phyloP scores from a whole-genome alignment of 2,888 invertebrate species.

The Eudemis profundana region DNA sequence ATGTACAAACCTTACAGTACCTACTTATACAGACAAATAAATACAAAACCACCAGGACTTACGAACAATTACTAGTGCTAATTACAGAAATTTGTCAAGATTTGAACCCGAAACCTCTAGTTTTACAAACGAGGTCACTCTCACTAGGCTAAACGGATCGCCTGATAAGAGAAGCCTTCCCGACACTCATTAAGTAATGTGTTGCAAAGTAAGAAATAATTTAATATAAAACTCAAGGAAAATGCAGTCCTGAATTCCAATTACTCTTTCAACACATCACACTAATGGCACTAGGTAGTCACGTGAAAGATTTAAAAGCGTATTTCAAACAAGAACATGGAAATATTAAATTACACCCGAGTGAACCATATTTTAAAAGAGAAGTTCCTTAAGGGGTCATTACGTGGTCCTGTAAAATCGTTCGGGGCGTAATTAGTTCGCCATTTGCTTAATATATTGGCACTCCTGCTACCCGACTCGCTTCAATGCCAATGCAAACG shows the following conservation, averaged over 20 bases:
- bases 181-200: conserved; percentile 1
- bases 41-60: too few species aligned
- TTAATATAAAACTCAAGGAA: not conserved
- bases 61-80: too few species aligned
- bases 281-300: conserved; percentile 12
- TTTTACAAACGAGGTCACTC: too few species aligned
- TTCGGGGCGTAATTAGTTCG: conserved; percentile 76
- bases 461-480: conserved; percentile 60
- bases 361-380: conserved; percentile 49
- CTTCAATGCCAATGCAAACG: conserved; percentile 61
- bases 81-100: too few species aligned
- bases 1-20: too few species aligned
- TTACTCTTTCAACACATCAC: conserved; percentile 5
- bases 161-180: not conserved
- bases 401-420: conserved; percentile 70
- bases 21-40: too few species aligned
- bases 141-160: too few species aligned
- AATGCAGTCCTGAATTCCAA: conserved; percentile 1
- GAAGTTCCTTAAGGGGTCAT: conserved; percentile 70
- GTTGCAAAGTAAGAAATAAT: not conserved
- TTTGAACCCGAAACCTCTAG: too few species aligned
- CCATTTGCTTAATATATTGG: conserved; percentile 78
- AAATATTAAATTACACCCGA: conserved; percentile 28
- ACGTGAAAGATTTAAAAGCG: conserved; percentile 25
- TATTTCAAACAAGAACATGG: conserved; percentile 20